Evolutionary conservation across 2,113 vertebrate species (phyloP), one percentile per base, ranked within the genome.

Genomic region (Xyrauchen texanus): DNA sequence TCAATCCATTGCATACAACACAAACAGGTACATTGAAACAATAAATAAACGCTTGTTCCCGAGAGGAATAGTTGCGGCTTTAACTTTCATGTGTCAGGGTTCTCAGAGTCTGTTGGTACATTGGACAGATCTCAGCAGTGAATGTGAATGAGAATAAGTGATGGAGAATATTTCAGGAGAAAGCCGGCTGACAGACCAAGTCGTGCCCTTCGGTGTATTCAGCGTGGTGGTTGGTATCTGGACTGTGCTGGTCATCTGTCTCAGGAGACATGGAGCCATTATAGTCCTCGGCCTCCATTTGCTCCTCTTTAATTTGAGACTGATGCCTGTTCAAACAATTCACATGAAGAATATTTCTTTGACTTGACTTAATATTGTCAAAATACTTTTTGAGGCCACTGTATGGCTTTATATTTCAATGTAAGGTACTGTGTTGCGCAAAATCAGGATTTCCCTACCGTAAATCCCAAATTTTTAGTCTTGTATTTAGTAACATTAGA

Each of bases 231-330:
- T 95, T 93, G 64, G 93, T 93, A 85, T 95, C 96, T 68, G 96
- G 95, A 83, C 91, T 91, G 86, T 95, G 94, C 89, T 96, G 96
- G 81, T 96, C 96, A 85, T 93, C 94, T 90, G 95, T 96, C 92
- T 95, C 96, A 73, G 96, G 93, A 81, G 95, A 98, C 57, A 95
- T 92, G 0, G 95, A 95, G 69, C 93, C 94, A 90, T 96, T 95
- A 68, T 95, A 92, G 82, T 97, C 96, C 84, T 98, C 97, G 61
- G 94, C 95, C 60, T 98, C 97, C 83, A 96, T 91, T 8, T 95
- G 96, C 87, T 98, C 96, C 85, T 96, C 96, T 93, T 98, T 98
- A 80, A 98, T 93, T 80, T 95, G 95, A 84, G 91, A 91, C 0
- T 88, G 90, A 84, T 91, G 94, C 91, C 95, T 96, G 78, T 0